Conservation (phyloP, 1,140 invertebrate species). For the Anastatus disparis region DNA sequence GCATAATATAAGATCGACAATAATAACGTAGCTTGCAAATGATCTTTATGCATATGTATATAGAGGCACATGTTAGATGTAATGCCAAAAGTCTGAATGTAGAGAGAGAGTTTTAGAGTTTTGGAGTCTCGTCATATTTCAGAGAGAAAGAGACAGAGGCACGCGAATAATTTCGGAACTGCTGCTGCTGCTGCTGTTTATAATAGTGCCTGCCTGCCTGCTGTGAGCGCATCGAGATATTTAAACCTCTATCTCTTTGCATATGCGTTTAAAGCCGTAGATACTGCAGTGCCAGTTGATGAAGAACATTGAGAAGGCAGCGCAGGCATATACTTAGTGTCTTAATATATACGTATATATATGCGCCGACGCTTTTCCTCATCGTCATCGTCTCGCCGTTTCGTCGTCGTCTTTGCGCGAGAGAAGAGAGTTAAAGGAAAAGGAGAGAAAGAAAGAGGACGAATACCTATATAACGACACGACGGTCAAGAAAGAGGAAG, state of each 20-base stretch:
- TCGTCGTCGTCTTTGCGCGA: not conserved
- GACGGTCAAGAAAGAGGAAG: not conserved
- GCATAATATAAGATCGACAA: not conserved
- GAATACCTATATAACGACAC: not conserved
- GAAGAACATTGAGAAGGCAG: not conserved
- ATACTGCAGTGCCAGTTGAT: not conserved
- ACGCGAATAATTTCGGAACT: not conserved
- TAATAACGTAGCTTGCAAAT: not conserved
- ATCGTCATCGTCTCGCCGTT: not conserved
- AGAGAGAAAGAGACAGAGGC: too few species aligned
- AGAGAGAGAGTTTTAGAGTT: too few species aligned
- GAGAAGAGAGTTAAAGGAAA: not conserved
- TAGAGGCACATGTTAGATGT: not conserved
- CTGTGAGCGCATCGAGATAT: not conserved
- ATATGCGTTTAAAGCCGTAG: not conserved
- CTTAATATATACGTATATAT: too few species aligned
- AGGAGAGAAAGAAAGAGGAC: not conserved
- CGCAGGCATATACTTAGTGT: too few species aligned
- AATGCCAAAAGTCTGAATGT: not conserved
- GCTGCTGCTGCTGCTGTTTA: not conserved
- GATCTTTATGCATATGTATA: too few species aligned
- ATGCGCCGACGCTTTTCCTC: too few species aligned
- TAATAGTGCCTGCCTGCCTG: not conserved
- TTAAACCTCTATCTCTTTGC: not conserved
- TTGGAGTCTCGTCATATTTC: slow-evolving; percentile 1